Conservation (phyloP, 1,140 invertebrate genomes). For the Drosophila sechellia region DNA sequence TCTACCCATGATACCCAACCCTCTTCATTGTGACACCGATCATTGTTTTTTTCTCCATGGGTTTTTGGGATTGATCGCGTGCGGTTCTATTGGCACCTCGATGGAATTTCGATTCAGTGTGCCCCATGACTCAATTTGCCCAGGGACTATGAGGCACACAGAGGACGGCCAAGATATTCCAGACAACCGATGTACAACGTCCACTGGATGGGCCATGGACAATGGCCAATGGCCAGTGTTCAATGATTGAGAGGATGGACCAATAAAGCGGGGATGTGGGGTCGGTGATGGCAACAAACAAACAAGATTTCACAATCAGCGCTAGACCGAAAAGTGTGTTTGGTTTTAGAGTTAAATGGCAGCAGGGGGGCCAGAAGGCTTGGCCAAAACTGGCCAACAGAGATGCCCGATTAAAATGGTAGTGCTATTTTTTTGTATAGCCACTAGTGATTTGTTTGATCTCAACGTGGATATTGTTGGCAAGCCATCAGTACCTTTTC, state of each 20-base stretch:
- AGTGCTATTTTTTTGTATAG: not conserved
- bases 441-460: too few species aligned
- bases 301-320: slow-evolving; percentile 80
- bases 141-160: not conserved
- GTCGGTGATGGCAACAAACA: slow-evolving; percentile 51
- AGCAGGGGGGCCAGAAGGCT: slow-evolving; percentile 6
- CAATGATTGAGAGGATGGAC: slow-evolving; percentile 34
- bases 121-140: slow-evolving; percentile 37
- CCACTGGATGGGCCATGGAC: not conserved
- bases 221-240: slow-evolving; percentile 43
- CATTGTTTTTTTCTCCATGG: not conserved
- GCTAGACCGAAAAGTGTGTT: slow-evolving; percentile 70
- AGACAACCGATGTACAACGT: slow-evolving; percentile 1
- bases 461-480: too few species aligned
- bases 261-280: not conserved
- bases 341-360: slow-evolving; percentile 69
- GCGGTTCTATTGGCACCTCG: slow-evolving; percentile 6
- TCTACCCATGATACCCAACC: not conserved
- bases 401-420: not conserved
- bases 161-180: slow-evolving; percentile 2
- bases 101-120: slow-evolving; percentile 48
- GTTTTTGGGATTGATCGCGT: slow-evolving; percentile 1
- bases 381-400: not conserved
- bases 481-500: not conserved
- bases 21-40: slow-evolving; percentile 9